These are phyloP conservation scores for Dolomedes plantarius DNA, from an alignment of 2,888 invertebrate genomes.

Conservation along the genomic window DNA sequence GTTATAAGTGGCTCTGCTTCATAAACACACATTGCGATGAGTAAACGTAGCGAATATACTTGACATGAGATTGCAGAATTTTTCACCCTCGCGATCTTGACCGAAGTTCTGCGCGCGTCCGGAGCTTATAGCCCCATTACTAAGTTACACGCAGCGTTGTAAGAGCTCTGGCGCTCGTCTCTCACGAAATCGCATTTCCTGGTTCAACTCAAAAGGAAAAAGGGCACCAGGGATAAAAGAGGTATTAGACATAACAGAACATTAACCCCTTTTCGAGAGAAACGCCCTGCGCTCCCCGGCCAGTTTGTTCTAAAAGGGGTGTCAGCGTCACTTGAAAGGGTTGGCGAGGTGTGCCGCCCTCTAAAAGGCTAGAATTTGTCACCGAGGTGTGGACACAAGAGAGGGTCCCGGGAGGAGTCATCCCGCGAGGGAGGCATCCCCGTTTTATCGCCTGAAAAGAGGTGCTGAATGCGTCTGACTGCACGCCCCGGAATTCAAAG, in stretches of 20 bases:
- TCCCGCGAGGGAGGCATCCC: background rate
- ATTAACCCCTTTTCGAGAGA: background rate
- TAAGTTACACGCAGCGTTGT: too few species aligned
- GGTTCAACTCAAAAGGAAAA: too few species aligned
- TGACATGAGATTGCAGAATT: too few species aligned
- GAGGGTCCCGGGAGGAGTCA: background rate
- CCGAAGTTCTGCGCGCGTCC: too few species aligned
- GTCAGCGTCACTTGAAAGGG: background rate
- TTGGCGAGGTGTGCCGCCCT: background rate
- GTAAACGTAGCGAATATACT: too few species aligned
- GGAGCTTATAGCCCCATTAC: too few species aligned
- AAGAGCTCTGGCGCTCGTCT: too few species aligned
- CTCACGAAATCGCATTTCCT: too few species aligned
- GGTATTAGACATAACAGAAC: background rate
- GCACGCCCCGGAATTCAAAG: background rate
- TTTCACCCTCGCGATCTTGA: too few species aligned
- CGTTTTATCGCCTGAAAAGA: background rate
- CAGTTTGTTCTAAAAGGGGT: background rate
- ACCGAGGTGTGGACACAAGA: background rate
- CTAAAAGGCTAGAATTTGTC: background rate
- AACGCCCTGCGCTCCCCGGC: background rate
- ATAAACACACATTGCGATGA: too few species aligned
- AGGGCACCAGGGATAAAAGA: too few species aligned
- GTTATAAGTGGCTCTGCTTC: too few species aligned
- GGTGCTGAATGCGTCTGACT: background rate